A percentile compares a stretch with the other conserved stretches of the same genome.
Conservation (phyloP, 2,888 invertebrate genomes). For the Drosophila diplacantha region DNA sequence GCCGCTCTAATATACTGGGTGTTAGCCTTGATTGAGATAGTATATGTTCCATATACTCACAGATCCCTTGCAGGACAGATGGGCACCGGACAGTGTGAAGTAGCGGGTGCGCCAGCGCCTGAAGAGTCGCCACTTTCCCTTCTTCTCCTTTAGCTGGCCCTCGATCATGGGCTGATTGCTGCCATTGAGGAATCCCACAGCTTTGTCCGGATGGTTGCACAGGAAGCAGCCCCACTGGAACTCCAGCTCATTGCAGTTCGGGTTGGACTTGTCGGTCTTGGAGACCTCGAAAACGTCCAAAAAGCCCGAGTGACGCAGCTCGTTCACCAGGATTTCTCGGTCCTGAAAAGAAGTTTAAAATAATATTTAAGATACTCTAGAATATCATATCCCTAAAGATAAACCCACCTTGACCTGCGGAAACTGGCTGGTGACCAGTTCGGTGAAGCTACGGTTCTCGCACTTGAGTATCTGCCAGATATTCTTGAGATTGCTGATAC, state of each 20-base stretch:
- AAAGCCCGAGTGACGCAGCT: conserved; percentile 90
- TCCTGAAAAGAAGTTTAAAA: conserved; percentile 79
- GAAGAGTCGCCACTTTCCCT: conserved; percentile 93
- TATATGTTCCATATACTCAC: conserved; percentile 79
- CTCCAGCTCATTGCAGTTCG: conserved; percentile 79
- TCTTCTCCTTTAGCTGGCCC: conserved; percentile 93
- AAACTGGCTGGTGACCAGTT: conserved; percentile 95
- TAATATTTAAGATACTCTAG: neutral
- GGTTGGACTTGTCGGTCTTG: conserved; percentile 77
- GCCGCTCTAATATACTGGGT: conserved; percentile 81
- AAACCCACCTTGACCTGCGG: conserved; percentile 87
- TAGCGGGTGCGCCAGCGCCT: conserved; percentile 95
- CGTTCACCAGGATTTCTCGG: conserved; percentile 90
- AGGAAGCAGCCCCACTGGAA: conserved; percentile 93
- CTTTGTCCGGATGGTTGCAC: conserved; percentile 94
- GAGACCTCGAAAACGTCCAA: conserved; percentile 95
- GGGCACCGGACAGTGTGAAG: conserved; percentile 95
- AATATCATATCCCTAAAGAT: too few relatives aligned
- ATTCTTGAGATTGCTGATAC: conserved; percentile 90
- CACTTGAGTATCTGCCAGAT: conserved; percentile 97
- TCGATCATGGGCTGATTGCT: conserved; percentile 93
- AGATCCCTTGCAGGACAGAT: conserved; percentile 90
- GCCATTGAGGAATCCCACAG: conserved; percentile 87
- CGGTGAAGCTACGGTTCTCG: conserved; percentile 92
- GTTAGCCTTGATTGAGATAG: too few relatives aligned